Percentiles rank a stretch among this genome's conserved stretches.
Evolutionary conservation across 2,797 vertebrate species (phyloP).

Genomic region (Strix occidentalis): DNA sequence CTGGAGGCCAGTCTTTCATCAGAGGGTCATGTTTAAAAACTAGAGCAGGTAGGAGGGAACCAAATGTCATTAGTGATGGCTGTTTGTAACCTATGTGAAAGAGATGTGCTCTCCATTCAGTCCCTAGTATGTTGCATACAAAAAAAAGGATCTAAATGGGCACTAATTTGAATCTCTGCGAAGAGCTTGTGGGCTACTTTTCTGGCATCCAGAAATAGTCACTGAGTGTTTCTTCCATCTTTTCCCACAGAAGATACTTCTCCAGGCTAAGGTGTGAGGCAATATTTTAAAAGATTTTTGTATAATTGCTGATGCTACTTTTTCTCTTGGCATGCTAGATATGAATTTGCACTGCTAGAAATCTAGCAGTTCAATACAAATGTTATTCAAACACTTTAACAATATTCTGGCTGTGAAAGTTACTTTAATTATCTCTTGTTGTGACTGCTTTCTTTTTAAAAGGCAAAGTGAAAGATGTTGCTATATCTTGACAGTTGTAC

Average conservation of each 20-base stretch:
- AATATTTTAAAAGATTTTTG: not conserved
- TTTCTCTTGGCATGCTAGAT: not conserved
- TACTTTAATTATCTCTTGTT: not conserved
- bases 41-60: not conserved
- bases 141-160: not conserved
- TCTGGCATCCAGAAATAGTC: not conserved
- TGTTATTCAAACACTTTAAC: not conserved
- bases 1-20: constrained; percentile 21
- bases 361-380: not conserved
- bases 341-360: not conserved
- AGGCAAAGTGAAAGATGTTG: not conserved
- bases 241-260: not conserved
- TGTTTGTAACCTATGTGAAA: not conserved
- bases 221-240: not conserved
- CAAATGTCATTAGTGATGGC: not conserved
- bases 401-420: not conserved
- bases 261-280: not conserved
- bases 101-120: not conserved
- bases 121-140: not conserved
- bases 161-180: not conserved
- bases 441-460: not conserved
- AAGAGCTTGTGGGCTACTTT: not conserved
- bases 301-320: not conserved
- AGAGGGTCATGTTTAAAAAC: constrained; percentile 19
- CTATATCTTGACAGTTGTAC: not conserved